These are phyloP conservation scores for Lucilia sericata DNA, from an alignment of 1,140 invertebrate genomes.

Conservation along the genomic window DNA sequence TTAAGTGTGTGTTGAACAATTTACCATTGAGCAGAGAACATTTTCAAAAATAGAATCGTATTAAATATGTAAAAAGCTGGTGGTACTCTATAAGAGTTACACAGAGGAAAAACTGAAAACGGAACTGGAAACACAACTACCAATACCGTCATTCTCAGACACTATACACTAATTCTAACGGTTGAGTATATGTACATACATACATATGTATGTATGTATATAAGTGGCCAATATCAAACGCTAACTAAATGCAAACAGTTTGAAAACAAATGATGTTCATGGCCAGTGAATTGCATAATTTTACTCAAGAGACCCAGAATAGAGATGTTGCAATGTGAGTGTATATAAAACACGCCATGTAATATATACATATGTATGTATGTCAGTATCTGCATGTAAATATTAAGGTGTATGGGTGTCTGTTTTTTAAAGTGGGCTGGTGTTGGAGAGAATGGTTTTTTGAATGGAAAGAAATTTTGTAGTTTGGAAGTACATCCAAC, in stretches of 20 bases:
- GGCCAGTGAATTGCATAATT: conserved; percentile 26
- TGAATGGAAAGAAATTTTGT: background rate
- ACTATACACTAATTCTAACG: background rate
- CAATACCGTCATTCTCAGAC: background rate
- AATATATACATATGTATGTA: too few species aligned
- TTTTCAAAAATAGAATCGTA: too few species aligned
- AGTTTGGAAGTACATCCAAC: background rate
- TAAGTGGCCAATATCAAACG: conserved; percentile 1
- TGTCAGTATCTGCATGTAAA: background rate
- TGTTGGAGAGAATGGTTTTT: background rate
- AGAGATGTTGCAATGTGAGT: background rate
- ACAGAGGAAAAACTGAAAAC: background rate
- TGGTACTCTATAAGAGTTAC: too few species aligned
- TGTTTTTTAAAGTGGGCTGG: background rate
- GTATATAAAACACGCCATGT: too few species aligned
- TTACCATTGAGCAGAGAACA: too few species aligned
- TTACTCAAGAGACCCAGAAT: conserved; percentile 9
- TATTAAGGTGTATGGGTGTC: background rate
- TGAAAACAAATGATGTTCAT: background rate
- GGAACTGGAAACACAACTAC: background rate
- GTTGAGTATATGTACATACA: too few species aligned
- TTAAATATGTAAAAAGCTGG: too few species aligned
- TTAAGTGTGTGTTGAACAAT: background rate
- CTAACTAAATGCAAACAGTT: background rate
- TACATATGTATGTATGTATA: too few species aligned